Evolutionary conservation across 2,888 invertebrate genomes (phyloP), one percentile per base, ranked within the genome.

Genomic region (Orthosia cruda): DNA sequence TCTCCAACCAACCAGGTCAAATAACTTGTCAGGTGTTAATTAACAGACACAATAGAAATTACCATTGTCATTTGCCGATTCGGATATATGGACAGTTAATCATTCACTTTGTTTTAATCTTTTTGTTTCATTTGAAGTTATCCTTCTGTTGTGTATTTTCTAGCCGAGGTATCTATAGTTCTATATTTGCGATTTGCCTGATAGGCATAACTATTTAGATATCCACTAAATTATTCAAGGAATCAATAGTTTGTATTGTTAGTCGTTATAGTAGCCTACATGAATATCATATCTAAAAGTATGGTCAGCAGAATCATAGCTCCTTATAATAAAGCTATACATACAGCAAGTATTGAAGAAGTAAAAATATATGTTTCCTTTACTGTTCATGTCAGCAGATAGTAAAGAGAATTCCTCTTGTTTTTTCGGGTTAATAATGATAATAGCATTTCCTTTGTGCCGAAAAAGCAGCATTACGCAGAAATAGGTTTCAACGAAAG

Each of bases 391-490:
- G 18, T 23, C 47, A 47, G 16, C 16, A 32, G n/a, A 13, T 3
- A 15, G 5, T 65, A 11, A 49, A 55, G 16, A 49, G 20, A 40
- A 57, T 50, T 49, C 26, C 18, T 77, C 26, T 4, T 55, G 18
- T 49, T 12, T 49, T 77, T 67, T 23, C 40, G 40, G 7, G 13
- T 20, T 23, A 64, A 54, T 63, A 63, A 76, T 40, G 4, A 23
- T 49, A 40, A 49, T 76, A 12, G 26, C 7, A 23, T 77, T 55
- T 67, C n/a, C 7, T 68, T 49, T 55, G 77, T 77, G 20, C 40
- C 4, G 23, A 40, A 1, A 23, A 54, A 40, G 20, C 23, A 18
- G n/a, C 55, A 23, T 40, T 16, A 49, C 15, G 23, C 4, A 16
- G n/a, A 49, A 55, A 49, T 23, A 77, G 12, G 16, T 49, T 16